Conservation (phyloP, 2,797 vertebrate genomes). For the Smutsia gigantea region DNA sequence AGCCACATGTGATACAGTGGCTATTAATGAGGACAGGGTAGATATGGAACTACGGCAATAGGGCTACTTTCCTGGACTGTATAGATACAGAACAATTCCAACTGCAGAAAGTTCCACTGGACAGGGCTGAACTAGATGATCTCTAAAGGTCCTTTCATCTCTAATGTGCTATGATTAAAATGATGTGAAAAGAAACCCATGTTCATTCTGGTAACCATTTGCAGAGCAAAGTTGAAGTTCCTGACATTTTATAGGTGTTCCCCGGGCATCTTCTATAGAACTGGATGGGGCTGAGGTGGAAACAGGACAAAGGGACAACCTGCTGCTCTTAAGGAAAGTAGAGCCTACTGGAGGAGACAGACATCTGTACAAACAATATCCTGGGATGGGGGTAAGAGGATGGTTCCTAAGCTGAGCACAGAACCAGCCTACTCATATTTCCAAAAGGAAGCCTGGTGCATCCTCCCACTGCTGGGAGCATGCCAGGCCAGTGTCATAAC, state of each 20-base stretch:
- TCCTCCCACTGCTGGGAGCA: background rate
- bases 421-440: background rate
- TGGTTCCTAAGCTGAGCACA: background rate
- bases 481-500: background rate
- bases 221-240: background rate
- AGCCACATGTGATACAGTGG: no score
- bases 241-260: background rate
- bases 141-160: background rate
- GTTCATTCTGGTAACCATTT: conserved; percentile 11
- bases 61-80: rapidly evolving
- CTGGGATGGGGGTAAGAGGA: background rate
- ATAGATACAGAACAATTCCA: background rate
- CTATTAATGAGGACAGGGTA: no score
- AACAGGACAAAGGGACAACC: background rate
- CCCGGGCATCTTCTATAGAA: background rate
- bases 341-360: background rate
- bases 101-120: rapidly evolving
- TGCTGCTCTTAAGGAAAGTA: background rate
- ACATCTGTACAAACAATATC: rapidly evolving
- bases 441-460: background rate
- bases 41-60: background rate
- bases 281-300: background rate
- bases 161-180: background rate
- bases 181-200: background rate
- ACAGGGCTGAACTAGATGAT: rapidly evolving